Conservation (phyloP, 2,888 invertebrate genomes). For the Catocala sponsa region DNA sequence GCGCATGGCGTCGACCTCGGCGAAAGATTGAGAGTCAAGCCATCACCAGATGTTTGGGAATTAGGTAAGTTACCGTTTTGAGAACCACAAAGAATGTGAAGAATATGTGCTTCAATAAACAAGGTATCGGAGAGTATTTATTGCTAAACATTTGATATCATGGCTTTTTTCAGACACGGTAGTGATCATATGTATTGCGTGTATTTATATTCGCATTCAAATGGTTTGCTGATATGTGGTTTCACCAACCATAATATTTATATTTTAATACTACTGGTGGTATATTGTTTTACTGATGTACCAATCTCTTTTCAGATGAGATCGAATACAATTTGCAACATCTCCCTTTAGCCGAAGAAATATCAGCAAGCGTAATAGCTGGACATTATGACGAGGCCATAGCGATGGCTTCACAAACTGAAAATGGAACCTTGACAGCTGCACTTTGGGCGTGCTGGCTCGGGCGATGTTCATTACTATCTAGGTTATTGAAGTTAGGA, state of each 20-base stretch:
- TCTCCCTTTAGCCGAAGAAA: constrained; percentile 81
- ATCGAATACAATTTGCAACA: constrained; percentile 72
- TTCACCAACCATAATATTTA: background rate
- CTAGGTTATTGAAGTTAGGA: constrained; percentile 84
- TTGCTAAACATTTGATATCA: background rate
- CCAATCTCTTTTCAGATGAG: constrained; percentile 67
- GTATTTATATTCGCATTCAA: constrained; percentile 3
- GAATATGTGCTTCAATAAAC: background rate
- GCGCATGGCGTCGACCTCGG: constrained; percentile 81
- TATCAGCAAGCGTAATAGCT: constrained; percentile 73
- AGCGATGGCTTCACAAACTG: constrained; percentile 59
- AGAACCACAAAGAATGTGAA: background rate
- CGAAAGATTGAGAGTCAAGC: constrained; percentile 77
- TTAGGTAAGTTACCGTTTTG: constrained; percentile 64
- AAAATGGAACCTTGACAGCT: constrained; percentile 79
- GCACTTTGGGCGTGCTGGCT: constrained; percentile 89
- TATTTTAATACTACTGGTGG: background rate
- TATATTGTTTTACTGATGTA: background rate
- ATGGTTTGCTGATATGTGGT: background rate
- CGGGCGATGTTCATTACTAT: constrained; percentile 86
- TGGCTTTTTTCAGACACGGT: background rate
- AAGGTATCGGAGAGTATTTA: background rate
- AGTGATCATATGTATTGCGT: constrained; percentile 1
- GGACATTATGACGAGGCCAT: constrained; percentile 82
- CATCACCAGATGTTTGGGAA: constrained; percentile 83